Evolutionary conservation across 1,140 invertebrate genomes (phyloP), one percentile per base, ranked within the genome.

Genomic region (Drepana arcuata): DNA sequence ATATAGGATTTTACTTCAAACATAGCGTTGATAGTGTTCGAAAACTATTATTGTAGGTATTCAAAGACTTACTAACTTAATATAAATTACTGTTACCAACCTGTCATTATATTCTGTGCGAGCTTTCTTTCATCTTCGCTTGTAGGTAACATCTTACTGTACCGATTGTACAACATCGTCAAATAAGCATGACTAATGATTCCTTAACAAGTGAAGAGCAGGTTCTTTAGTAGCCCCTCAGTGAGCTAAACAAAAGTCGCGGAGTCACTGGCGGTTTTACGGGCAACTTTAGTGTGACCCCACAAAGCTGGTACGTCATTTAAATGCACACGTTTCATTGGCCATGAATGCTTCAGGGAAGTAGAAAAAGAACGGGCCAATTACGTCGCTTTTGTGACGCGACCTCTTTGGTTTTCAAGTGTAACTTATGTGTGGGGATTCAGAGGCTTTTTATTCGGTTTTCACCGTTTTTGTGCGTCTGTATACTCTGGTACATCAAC

Each of bases 321-420:
- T 81, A 81, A 81, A 81, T 81, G 77, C 77, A 78, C 77, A 81
- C 77, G 77, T 81, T 79, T 81, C 77, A 81, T 81, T 81, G 74
- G 73, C 59, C 77, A 69, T 77, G 73, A 81, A 81, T 81, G 74
- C 73, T 78, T 72, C 68, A 68, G 69, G 77, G 70, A 78, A 73
- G 70, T 71, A 71, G 64, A 73, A 81, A 80, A 78, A 81, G 77
- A 77, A 74, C 71, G 71, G 71, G 73, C 77, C 77, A 81, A 81
- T 81, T 81, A 81, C 73, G 71, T 65, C 61, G 71, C 73, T 69
- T 80, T 81, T 81, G 77, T 78, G 71, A 64, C 57, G 64, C 67
- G 61, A 66, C 67, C 73, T 78, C 73, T 75, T 75, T 68, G 63
- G 73, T 66, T 61, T 65, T 73, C 58, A 54, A 77, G 75, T 68